phyloP scores from a whole-genome alignment of 2,888 invertebrate genomes.

The Aleiodes alternator region DNA sequence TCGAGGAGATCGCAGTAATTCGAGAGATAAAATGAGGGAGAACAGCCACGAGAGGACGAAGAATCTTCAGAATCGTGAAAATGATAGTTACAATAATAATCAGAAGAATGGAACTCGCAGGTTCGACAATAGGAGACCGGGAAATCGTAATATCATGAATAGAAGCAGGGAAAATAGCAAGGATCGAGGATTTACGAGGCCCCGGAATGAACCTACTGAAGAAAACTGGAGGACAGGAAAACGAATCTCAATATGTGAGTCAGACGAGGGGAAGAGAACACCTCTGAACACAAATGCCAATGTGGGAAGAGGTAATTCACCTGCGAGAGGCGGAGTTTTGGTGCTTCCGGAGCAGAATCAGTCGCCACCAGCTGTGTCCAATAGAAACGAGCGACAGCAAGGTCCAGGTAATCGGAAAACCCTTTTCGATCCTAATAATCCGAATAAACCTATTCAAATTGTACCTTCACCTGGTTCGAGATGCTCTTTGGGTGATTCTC shows the following conservation, averaged over 20 bases:
- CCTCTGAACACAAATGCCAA: constrained; percentile 52
- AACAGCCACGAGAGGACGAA: constrained; percentile 71
- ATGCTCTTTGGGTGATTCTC: neutral
- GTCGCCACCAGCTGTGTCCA: constrained; percentile 48
- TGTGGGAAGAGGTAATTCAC: constrained; percentile 53
- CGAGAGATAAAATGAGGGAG: constrained; percentile 70
- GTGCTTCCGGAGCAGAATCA: constrained; percentile 72
- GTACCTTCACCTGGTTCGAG: constrained; percentile 73
- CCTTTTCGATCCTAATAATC: constrained; percentile 81
- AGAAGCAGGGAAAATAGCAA: constrained; percentile 76
- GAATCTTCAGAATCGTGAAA: constrained; percentile 72
- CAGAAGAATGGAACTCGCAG: constrained; percentile 64
- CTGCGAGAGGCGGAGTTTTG: constrained; percentile 70
- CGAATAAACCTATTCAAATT: constrained; percentile 84
- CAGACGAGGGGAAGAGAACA: constrained; percentile 68
- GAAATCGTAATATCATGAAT: constrained; percentile 64
- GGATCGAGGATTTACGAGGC: constrained; percentile 70
- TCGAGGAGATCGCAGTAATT: constrained; percentile 72
- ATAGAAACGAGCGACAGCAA: constrained; percentile 57
- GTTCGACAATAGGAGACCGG: constrained; percentile 63
- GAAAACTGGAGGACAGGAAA: constrained; percentile 73
- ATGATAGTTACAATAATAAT: constrained; percentile 69
- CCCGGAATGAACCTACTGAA: constrained; percentile 58
- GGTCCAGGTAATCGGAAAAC: constrained; percentile 75
- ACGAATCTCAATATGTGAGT: constrained; percentile 69